These are phyloP conservation scores for Drosophila repleta DNA, from an alignment of 1,140 invertebrate genomes.

Conservation along the genomic window DNA sequence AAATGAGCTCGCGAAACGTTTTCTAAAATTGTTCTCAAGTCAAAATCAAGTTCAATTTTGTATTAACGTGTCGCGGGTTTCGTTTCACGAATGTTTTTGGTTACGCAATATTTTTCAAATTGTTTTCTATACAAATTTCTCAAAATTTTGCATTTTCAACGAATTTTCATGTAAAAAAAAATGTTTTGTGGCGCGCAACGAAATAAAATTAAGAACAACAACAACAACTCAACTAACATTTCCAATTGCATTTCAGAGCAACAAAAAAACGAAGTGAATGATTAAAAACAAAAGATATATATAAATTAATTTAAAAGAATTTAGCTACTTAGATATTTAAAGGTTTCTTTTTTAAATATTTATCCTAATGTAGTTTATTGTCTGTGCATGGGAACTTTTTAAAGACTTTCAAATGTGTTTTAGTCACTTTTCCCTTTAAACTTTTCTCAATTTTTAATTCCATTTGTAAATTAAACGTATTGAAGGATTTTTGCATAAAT, in stretches of 20 bases:
- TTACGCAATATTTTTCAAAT: conserved; percentile 16
- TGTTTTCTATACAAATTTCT: conserved; percentile 4
- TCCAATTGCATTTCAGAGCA: conserved; percentile 69
- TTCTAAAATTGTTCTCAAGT: conserved; percentile 39
- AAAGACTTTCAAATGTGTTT: conserved; percentile 40
- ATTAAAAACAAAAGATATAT: conserved; percentile 16
- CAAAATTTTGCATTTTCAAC: conserved; percentile 12
- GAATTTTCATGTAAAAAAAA: background rate
- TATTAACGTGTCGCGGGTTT: conserved; percentile 39
- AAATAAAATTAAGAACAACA: conserved; percentile 27
- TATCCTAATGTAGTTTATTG: conserved; percentile 43
- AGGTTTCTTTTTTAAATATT: conserved; percentile 59
- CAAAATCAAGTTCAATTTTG: conserved; percentile 2
- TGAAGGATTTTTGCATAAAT: conserved; percentile 73
- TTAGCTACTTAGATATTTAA: conserved; percentile 40
- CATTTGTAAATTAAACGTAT: conserved; percentile 68
- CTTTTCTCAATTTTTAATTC: conserved; percentile 56
- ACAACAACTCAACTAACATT: conserved; percentile 35
- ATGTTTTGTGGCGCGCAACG: conserved; percentile 32
- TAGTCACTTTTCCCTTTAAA: conserved; percentile 43
- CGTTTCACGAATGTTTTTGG: conserved; percentile 29
- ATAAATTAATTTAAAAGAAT: conserved; percentile 27
- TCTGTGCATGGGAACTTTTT: conserved; percentile 50
- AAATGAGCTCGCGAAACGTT: conserved; percentile 33
- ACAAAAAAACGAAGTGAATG: conserved; percentile 32